A percentile compares a stretch with the other conserved stretches of the same genome.
phyloP scores from a whole-genome alignment of 2,113 vertebrate species.

The Periophthalmodon schlosseri region DNA sequence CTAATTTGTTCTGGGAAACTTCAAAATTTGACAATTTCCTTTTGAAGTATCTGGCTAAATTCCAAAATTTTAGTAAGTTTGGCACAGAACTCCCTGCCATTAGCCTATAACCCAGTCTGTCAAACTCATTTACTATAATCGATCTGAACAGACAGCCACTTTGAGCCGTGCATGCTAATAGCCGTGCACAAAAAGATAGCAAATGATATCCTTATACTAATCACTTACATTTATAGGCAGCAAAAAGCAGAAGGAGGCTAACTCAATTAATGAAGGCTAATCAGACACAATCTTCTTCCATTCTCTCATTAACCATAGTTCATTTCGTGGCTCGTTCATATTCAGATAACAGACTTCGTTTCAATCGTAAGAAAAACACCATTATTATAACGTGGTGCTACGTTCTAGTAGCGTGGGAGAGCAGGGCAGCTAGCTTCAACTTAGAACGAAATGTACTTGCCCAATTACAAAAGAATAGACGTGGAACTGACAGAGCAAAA shows the following conservation, averaged over 20 bases:
- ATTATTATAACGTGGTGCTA: background rate
- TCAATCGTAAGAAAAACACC: conserved; percentile 5
- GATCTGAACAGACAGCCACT: conserved; percentile 18
- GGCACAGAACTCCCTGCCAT: background rate
- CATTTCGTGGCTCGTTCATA: conserved; percentile 41
- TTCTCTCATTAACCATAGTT: conserved; percentile 60
- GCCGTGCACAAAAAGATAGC: background rate
- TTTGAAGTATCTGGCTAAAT: background rate
- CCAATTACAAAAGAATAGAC: background rate
- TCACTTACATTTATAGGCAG: conserved; percentile 39
- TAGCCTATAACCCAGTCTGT: background rate
- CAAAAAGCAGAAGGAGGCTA: conserved; percentile 40
- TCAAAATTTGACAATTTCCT: background rate
- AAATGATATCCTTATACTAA: conserved; percentile 35
- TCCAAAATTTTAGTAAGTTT: too few relatives aligned
- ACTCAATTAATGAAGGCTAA: conserved; percentile 66
- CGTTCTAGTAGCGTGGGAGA: conserved; percentile 5
- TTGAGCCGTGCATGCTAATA: conserved; percentile 20
- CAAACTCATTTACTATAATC: background rate
- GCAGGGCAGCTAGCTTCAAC: conserved; percentile 3
- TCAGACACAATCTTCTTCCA: conserved; percentile 68
- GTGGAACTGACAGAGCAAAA: background rate
- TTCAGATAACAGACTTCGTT: conserved; percentile 42
- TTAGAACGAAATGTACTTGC: background rate
- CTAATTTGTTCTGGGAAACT: background rate